phyloP scores from a whole-genome alignment of 2,113 vertebrate species.

The Acanthochromis polyacanthus region DNA sequence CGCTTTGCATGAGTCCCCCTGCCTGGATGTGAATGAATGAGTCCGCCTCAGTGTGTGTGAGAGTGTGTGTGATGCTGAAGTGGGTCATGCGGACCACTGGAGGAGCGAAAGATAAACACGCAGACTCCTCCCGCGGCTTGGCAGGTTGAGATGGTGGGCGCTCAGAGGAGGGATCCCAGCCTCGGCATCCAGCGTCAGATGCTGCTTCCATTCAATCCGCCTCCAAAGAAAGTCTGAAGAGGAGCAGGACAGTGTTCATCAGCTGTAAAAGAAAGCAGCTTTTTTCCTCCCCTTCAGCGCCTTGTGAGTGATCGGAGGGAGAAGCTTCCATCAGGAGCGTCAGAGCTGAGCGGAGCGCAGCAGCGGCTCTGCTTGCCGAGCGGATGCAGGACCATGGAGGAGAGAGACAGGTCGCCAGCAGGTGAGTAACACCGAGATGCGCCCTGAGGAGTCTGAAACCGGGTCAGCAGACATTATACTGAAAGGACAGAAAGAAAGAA shows the following conservation, averaged over 20 bases:
- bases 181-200: slow-evolving; percentile 45
- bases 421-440: slow-evolving; percentile 67
- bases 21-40: slow-evolving; percentile 69
- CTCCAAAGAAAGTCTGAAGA: slow-evolving; percentile 2
- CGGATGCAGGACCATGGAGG: slow-evolving; percentile 87
- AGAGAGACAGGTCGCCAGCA: slow-evolving; percentile 85
- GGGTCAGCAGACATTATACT: slow-evolving; percentile 18
- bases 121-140: slow-evolving; percentile 45
- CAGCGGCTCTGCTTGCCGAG: slow-evolving; percentile 64
- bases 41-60: slow-evolving; percentile 37
- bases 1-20: slow-evolving; percentile 30
- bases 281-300: neutral
- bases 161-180: slow-evolving; percentile 64
- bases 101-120: slow-evolving; percentile 74
- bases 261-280: slow-evolving; percentile 1
- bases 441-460: slow-evolving; percentile 41
- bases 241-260: neutral
- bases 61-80: slow-evolving; percentile 63
- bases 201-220: slow-evolving; percentile 52
- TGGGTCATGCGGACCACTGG: slow-evolving; percentile 77
- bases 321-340: slow-evolving; percentile 19
- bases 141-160: slow-evolving; percentile 72
- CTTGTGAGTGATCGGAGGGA: slow-evolving; percentile 18
- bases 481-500: neutral
- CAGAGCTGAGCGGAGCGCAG: slow-evolving; percentile 56